phyloP scores from a whole-genome alignment of 2,113 vertebrate species.

The Parus major region DNA sequence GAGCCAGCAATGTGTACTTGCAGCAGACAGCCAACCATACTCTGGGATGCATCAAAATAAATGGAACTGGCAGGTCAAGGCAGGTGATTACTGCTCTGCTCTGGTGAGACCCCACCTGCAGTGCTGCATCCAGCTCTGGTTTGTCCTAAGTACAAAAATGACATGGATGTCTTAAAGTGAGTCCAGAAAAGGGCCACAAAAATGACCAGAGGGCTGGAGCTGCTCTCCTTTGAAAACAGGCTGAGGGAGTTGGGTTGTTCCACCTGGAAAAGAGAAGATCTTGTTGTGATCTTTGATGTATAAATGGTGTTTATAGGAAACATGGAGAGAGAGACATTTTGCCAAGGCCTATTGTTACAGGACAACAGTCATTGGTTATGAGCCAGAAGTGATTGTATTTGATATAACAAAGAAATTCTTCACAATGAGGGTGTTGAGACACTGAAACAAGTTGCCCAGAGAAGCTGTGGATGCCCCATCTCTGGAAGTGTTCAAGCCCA shows the following conservation, averaged over 20 bases:
- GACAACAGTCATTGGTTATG: too few relatives aligned
- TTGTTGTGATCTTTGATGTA: not conserved
- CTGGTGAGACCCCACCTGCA: not conserved
- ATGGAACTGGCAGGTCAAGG: accelerated
- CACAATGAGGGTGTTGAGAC: not conserved
- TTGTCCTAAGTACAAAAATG: not conserved
- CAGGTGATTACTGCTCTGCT: not conserved
- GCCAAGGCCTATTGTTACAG: not conserved
- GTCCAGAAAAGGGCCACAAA: not conserved
- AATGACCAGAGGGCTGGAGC: not conserved
- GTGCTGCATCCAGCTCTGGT: not conserved
- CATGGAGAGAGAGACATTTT: not conserved
- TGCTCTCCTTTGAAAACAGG: not conserved
- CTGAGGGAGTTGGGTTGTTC: not conserved
- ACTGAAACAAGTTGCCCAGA: not conserved
- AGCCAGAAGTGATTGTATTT: not conserved
- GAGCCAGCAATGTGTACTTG: not conserved
- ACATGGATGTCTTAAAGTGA: accelerated
- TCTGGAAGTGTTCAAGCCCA: not conserved
- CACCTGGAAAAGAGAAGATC: not conserved
- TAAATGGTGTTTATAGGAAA: not conserved
- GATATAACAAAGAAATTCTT: not conserved
- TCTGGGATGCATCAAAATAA: not conserved
- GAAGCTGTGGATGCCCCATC: not conserved
- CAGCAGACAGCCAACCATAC: not conserved